Percentiles rank a stretch among this genome's conserved stretches.
Conservation (phyloP, 2,888 invertebrate species). For the Drosophila putrida region DNA sequence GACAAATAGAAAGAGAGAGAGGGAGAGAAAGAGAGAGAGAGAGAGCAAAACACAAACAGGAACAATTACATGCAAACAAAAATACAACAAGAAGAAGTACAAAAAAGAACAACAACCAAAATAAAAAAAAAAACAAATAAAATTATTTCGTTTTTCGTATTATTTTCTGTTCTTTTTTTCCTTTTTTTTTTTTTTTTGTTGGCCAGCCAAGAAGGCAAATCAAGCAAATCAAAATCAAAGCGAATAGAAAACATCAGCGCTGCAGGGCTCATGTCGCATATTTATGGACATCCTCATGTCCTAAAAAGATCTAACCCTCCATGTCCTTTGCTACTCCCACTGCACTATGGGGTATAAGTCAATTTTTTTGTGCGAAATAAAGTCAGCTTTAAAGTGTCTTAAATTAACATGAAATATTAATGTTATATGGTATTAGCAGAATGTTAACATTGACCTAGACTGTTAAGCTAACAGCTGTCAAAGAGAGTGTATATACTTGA, state of each 20-base stretch:
- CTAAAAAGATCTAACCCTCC: not conserved
- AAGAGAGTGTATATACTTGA: too few relatives aligned
- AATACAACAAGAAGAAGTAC: constrained; percentile 31
- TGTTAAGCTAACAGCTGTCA: too few relatives aligned
- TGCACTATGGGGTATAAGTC: not conserved
- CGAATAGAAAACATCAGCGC: constrained; percentile 54
- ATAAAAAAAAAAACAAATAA: constrained; percentile 37
- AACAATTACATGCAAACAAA: constrained; percentile 64
- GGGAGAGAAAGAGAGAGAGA: not conserved
- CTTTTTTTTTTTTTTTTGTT: constrained; percentile 9
- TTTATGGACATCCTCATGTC: constrained; percentile 46
- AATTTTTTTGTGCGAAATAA: too few relatives aligned
- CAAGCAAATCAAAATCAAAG: constrained; percentile 72
- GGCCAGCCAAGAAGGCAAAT: constrained; percentile 60
- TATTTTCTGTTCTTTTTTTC: not conserved
- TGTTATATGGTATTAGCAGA: too few relatives aligned
- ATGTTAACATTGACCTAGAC: too few relatives aligned
- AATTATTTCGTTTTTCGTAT: constrained; percentile 37
- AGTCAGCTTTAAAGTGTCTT: too few relatives aligned
- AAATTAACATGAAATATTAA: too few relatives aligned
- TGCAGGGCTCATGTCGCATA: constrained; percentile 52
- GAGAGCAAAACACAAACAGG: constrained; percentile 55
- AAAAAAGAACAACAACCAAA: constrained; percentile 16
- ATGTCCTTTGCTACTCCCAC: not conserved
- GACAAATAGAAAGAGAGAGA: not conserved